Evolutionary conservation across 2,888 invertebrate species (phyloP).

Genomic region (Cheilosia urbana): DNA sequence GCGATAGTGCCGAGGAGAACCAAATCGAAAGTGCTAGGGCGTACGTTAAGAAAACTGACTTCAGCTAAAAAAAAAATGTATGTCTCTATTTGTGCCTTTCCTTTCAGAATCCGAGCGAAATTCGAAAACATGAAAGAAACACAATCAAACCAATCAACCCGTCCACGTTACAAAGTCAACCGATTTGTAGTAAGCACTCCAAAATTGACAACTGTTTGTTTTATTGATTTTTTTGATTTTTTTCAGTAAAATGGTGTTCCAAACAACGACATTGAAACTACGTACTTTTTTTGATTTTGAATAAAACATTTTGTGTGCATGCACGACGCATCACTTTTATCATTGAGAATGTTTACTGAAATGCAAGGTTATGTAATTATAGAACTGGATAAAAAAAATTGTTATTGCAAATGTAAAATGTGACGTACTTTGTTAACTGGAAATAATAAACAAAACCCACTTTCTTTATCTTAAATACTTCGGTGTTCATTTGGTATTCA

Average conservation of each 20-base stretch:
- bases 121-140: constrained; percentile 93
- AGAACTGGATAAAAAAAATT: constrained; percentile 10
- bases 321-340: not conserved
- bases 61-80: not conserved
- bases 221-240: not conserved
- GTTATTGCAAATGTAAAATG: constrained; percentile 26
- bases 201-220: not conserved
- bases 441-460: not conserved
- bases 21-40: constrained; percentile 94
- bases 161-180: constrained; percentile 90
- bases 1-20: constrained; percentile 86
- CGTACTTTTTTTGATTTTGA: constrained; percentile 2
- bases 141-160: constrained; percentile 84
- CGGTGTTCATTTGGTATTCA: no score
- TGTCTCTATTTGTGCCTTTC: constrained; percentile 42
- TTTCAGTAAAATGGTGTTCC: constrained; percentile 23
- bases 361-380: constrained; percentile 11
- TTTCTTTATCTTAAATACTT: not conserved
- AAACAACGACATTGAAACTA: not conserved
- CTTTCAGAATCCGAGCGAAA: constrained; percentile 90
- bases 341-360: constrained; percentile 2
- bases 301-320: constrained; percentile 9
- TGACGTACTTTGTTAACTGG: not conserved
- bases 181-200: constrained; percentile 93
- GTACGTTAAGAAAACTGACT: constrained; percentile 82